Evolutionary conservation across 2,113 vertebrate genomes (phyloP).

Genomic region (Pontoporia blainvillei): DNA sequence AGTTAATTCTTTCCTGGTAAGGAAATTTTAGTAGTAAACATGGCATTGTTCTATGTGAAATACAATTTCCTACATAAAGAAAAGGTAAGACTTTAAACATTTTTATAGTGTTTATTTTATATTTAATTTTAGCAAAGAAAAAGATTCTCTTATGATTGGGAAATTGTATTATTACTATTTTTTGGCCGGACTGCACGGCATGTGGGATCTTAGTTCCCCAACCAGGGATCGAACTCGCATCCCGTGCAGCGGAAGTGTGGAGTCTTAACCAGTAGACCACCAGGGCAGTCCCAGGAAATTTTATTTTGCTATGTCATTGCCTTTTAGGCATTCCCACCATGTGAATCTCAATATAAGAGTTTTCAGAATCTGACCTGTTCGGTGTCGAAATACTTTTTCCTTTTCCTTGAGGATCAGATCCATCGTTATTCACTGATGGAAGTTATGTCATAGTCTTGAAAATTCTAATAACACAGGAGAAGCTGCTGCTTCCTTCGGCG

Average conservation of each 20-base stretch:
- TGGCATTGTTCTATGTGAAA: background rate
- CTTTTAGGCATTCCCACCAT: background rate
- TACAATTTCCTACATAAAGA: background rate
- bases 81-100: background rate
- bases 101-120: background rate
- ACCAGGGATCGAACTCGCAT: background rate
- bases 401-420: background rate
- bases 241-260: background rate
- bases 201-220: background rate
- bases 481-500: background rate
- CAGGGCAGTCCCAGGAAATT: background rate
- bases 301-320: background rate
- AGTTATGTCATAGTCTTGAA: background rate
- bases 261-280: background rate
- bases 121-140: constrained; percentile 13
- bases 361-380: background rate
- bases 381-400: background rate
- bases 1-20: background rate
- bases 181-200: background rate
- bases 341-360: background rate
- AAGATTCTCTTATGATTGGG: background rate
- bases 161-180: background rate
- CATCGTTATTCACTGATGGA: background rate
- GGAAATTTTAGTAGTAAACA: background rate
- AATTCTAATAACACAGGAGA: background rate